Evolutionary conservation across 2,113 vertebrate species (phyloP).

Genomic region (Nyctereutes procyonoides): DNA sequence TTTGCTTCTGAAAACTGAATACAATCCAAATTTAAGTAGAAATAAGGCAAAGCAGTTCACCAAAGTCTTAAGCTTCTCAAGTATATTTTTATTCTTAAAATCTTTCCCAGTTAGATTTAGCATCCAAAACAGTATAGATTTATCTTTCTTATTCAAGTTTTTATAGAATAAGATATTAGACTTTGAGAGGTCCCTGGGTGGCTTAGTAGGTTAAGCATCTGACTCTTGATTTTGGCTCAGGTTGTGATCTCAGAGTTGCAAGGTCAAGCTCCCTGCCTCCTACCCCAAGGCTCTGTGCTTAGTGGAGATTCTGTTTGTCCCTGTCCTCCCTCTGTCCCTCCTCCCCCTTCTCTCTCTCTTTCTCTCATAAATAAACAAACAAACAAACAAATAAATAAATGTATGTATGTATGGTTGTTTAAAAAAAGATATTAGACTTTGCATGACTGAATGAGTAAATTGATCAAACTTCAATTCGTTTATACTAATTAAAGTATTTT

Average conservation of each 20-base stretch:
- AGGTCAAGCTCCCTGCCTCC: too few relatives aligned
- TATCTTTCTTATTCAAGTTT: constrained; percentile 22
- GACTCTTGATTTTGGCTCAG: too few relatives aligned
- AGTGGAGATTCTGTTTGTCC: too few relatives aligned
- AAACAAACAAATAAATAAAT: too few relatives aligned
- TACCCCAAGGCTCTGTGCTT: too few relatives aligned
- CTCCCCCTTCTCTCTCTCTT: too few relatives aligned
- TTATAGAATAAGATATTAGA: constrained; percentile 11
- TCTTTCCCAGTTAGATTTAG: constrained; percentile 40
- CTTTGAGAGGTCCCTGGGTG: not conserved
- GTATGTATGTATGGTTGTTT: too few relatives aligned
- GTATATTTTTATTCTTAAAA: constrained; percentile 53
- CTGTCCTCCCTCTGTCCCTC: too few relatives aligned
- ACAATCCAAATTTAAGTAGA: constrained; percentile 8
- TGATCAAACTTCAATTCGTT: not conserved
- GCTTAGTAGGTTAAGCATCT: too few relatives aligned
- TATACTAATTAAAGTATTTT: not conserved
- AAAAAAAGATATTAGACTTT: not conserved
- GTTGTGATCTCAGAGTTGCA: too few relatives aligned
- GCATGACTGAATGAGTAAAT: not conserved
- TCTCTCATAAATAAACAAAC: too few relatives aligned
- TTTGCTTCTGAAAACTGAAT: constrained; percentile 51
- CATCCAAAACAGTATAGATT: not conserved
- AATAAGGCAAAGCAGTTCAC: constrained; percentile 34
- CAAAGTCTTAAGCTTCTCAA: constrained; percentile 28